Conservation (phyloP, 2,888 invertebrate species). For the Brachylomia viminalis region DNA sequence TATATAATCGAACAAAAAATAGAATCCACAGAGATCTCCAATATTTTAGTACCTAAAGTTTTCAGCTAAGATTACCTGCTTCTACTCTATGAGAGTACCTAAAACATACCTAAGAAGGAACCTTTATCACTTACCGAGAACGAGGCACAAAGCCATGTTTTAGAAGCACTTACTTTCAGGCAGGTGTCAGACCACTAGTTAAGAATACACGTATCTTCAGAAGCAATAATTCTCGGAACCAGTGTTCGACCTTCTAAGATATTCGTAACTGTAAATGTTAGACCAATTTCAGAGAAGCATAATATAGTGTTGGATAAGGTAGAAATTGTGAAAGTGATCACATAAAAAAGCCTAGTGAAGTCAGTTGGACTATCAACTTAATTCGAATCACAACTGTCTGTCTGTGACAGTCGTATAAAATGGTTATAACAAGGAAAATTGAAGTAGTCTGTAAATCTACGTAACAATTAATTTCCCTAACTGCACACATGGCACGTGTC, state of each 20-base stretch:
- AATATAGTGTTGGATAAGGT: not conserved
- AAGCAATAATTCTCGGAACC: not conserved
- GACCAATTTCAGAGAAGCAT: not conserved
- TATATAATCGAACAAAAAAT: too few relatives aligned
- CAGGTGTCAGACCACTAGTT: slow-evolving; percentile 33
- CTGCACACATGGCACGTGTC: not conserved
- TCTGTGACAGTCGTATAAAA: not conserved
- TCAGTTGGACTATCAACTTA: not conserved
- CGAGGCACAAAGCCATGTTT: slow-evolving; percentile 33
- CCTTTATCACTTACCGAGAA: slow-evolving; percentile 54
- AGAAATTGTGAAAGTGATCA: not conserved
- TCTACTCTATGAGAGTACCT: slow-evolving; percentile 7
- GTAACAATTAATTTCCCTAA: not conserved
- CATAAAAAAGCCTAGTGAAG: not conserved
- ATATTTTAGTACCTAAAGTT: slow-evolving; percentile 15
- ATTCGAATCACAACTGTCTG: not conserved
- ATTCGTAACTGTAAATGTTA: not conserved
- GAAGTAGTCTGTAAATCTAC: too few relatives aligned
- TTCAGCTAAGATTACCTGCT: slow-evolving; percentile 8
- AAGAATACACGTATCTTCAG: slow-evolving; percentile 12
- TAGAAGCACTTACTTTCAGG: slow-evolving; percentile 36
- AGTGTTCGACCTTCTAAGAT: not conserved
- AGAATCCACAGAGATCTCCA: not conserved
- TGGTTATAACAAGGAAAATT: not conserved
- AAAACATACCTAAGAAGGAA: slow-evolving; percentile 33